Conservation (phyloP, 2,113 vertebrate species). For the Speoplatyrhinus poulsoni region DNA sequence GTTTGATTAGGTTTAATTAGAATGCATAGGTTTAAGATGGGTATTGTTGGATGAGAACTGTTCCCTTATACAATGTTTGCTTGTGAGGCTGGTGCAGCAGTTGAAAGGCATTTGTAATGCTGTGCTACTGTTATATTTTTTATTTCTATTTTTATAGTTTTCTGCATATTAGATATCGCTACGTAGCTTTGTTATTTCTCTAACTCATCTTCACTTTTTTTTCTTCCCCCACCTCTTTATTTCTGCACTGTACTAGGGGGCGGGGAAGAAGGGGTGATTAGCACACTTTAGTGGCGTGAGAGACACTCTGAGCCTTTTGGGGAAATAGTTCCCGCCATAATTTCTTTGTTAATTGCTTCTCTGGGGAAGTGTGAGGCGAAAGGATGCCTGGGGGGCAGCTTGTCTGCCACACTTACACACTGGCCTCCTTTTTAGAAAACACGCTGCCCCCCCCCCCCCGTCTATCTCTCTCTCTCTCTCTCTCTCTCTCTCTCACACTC, state of each 20-base stretch:
- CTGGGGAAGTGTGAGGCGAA: slow-evolving; percentile 63
- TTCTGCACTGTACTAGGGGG: slow-evolving; percentile 46
- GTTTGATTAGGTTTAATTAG: slow-evolving; percentile 54
- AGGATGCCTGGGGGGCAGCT: slow-evolving; percentile 59
- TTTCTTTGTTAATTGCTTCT: slow-evolving; percentile 83
- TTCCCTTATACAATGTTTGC: background rate
- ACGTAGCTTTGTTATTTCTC: slow-evolving; percentile 6
- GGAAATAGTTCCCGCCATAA: slow-evolving; percentile 70
- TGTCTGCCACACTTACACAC: slow-evolving; percentile 68
- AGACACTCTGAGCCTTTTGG: slow-evolving; percentile 64
- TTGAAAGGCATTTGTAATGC: slow-evolving; percentile 37
- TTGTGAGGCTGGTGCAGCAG: slow-evolving; percentile 12
- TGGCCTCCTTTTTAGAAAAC: slow-evolving; percentile 64
- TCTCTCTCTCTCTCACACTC: slow-evolving; percentile 8
- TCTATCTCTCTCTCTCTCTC: slow-evolving; percentile 12
- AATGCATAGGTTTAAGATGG: slow-evolving; percentile 22
- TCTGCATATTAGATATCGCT: background rate
- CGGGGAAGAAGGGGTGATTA: slow-evolving; percentile 68
- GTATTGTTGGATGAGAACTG: background rate
- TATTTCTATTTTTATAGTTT: background rate
- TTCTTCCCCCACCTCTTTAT: background rate
- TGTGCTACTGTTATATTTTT: background rate
- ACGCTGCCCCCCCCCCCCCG: slow-evolving; percentile 1
- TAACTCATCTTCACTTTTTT: background rate
- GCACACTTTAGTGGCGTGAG: slow-evolving; percentile 63